A percentile compares a stretch with the other conserved stretches of the same genome.
phyloP scores from a whole-genome alignment of 2,888 invertebrate species.

The Anagyrus pseudococci region DNA sequence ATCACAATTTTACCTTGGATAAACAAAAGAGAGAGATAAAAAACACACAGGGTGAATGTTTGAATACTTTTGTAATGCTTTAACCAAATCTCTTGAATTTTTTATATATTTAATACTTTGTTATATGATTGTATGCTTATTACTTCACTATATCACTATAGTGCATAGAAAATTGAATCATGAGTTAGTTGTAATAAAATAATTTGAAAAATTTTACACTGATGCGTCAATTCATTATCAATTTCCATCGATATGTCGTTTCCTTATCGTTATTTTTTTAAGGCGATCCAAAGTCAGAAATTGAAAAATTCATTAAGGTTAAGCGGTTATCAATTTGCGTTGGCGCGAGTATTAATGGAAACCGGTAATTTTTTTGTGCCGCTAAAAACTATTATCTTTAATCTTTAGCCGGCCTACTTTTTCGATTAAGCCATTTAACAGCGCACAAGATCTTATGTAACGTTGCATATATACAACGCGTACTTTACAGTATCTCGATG shows the following conservation, averaged over 20 bases:
- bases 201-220: conserved; percentile 2
- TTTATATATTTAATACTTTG: conserved; percentile 50
- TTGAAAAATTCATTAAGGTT: background rate
- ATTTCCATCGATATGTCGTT: too few species aligned
- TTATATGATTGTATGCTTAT: conserved; percentile 46
- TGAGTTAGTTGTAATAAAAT: conserved; percentile 34
- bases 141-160: conserved; percentile 44
- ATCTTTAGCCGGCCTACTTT: background rate
- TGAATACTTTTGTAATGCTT: conserved; percentile 37
- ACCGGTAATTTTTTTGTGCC: too few species aligned
- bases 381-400: background rate
- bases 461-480: too few species aligned
- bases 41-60: too few species aligned
- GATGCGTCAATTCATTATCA: background rate
- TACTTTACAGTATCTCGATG: too few species aligned
- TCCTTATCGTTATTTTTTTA: background rate
- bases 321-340: too few species aligned
- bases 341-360: too few species aligned
- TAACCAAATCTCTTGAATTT: conserved; percentile 42
- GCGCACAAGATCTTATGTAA: too few species aligned
- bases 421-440: background rate
- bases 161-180: conserved; percentile 43
- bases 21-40: background rate
- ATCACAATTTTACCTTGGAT: background rate
- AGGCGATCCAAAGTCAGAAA: background rate